Conservation (phyloP, 2,797 vertebrate genomes). For the Podargus strigoides region DNA sequence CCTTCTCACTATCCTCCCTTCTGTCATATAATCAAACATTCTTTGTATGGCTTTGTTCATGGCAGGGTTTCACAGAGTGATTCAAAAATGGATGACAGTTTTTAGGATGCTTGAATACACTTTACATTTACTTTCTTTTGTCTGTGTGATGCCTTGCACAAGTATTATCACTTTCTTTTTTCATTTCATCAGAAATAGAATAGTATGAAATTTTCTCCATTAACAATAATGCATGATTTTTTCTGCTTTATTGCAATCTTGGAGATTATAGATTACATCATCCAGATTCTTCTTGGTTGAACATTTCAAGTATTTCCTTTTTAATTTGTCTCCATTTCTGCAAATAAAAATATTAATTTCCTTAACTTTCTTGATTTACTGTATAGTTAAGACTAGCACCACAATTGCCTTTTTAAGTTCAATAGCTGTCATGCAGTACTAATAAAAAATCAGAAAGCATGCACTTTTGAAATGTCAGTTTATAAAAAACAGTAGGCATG, state of each 20-base stretch:
- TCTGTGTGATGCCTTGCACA: neutral
- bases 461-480: neutral
- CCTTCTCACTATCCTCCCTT: neutral
- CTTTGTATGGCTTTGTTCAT: constrained; percentile 6
- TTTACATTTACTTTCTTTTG: constrained; percentile 6
- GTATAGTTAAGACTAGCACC: neutral
- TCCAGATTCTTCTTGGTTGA: neutral
- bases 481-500: neutral
- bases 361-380: neutral
- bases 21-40: constrained; percentile 27
- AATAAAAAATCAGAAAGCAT: neutral
- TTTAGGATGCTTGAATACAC: neutral
- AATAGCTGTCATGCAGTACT: neutral
- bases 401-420: neutral
- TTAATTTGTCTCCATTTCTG: neutral
- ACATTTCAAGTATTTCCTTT: neutral
- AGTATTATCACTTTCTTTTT: neutral
- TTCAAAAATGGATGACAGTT: constrained; percentile 10
- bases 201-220: neutral
- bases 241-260: neutral
- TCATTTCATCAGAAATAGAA: neutral
- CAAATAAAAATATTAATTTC: neutral
- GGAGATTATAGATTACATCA: neutral
- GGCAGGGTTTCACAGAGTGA: neutral
- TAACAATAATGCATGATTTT: neutral